A percentile compares a stretch with the other conserved stretches of the same genome.
Evolutionary conservation across 2,797 vertebrate species (phyloP).

Genomic region (Oreochromis mossambicus): DNA sequence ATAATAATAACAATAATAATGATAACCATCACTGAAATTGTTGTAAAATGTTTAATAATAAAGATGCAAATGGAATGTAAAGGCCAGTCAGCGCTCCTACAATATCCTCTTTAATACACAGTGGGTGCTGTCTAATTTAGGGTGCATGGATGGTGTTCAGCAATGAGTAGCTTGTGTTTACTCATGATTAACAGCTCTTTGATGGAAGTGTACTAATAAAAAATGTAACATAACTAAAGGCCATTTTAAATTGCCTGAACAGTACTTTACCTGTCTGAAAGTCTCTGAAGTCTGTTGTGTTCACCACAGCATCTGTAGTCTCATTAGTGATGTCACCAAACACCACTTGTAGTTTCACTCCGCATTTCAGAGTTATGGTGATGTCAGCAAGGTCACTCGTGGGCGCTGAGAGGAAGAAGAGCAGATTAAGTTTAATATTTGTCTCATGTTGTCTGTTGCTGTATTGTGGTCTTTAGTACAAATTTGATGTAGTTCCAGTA

Average conservation of each 20-base stretch:
- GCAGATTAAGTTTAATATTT: fast-evolving
- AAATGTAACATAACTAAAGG: too few relatives aligned
- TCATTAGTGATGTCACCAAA: conserved; percentile 72
- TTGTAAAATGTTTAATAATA: background rate
- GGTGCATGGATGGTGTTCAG: background rate
- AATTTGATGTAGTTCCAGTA: background rate
- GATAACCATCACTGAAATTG: background rate
- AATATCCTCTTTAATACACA: background rate
- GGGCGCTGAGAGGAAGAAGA: conserved; percentile 36
- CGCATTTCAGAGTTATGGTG: background rate
- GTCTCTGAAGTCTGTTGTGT: conserved; percentile 60
- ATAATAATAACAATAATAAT: fast-evolving
- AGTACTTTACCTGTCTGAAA: background rate
- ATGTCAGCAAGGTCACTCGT: conserved; percentile 59
- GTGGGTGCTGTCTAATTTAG: fast-evolving
- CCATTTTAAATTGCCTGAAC: background rate
- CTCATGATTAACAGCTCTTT: background rate
- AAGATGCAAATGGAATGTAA: background rate
- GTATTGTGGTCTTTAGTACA: background rate
- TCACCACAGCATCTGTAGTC: conserved; percentile 66
- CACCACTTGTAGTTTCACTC: conserved; percentile 51
- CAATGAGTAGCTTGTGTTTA: fast-evolving
- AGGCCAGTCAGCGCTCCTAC: fast-evolving
- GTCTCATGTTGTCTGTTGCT: background rate
- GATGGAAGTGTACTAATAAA: background rate